A percentile compares a stretch with the other conserved stretches of the same genome.
Conservation (phyloP, 2,113 vertebrate genomes). For the Pimephales promelas region DNA sequence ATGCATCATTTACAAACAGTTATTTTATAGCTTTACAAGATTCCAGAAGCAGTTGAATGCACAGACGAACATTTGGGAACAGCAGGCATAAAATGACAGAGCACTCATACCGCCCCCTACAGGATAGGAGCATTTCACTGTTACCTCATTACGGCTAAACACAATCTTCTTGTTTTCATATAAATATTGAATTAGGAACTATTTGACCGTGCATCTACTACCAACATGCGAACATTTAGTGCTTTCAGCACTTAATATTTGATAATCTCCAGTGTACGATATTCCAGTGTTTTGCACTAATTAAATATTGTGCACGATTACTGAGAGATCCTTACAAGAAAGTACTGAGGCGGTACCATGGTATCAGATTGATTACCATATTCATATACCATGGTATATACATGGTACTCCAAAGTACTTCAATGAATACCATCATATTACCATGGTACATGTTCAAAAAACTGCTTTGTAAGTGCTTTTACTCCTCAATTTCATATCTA, state of each 20-base stretch:
- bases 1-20: slow-evolving; percentile 63
- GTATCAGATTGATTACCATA: slow-evolving; percentile 15
- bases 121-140: slow-evolving; percentile 25
- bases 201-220: slow-evolving; percentile 63
- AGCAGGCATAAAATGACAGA: slow-evolving; percentile 30
- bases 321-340: slow-evolving; percentile 3
- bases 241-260: slow-evolving; percentile 9
- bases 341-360: slow-evolving; percentile 14
- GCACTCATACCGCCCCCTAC: slow-evolving; percentile 43
- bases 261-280: slow-evolving; percentile 49
- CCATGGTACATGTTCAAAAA: slow-evolving; percentile 8
- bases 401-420: slow-evolving; percentile 13
- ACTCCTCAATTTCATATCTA: slow-evolving; percentile 20
- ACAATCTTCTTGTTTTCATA: slow-evolving; percentile 50
- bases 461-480: slow-evolving; percentile 30
- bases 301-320: slow-evolving; percentile 18
- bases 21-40: slow-evolving; percentile 64
- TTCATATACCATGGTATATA: background rate
- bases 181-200: slow-evolving; percentile 56
- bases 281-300: slow-evolving; percentile 33
- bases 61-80: slow-evolving; percentile 34
- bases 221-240: slow-evolving; percentile 38
- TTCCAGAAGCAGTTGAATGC: slow-evolving; percentile 62
- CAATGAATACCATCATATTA: slow-evolving; percentile 9
- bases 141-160: background rate